Conservation (phyloP, 2,888 invertebrate species). For the Hydropsyche betteni region DNA sequence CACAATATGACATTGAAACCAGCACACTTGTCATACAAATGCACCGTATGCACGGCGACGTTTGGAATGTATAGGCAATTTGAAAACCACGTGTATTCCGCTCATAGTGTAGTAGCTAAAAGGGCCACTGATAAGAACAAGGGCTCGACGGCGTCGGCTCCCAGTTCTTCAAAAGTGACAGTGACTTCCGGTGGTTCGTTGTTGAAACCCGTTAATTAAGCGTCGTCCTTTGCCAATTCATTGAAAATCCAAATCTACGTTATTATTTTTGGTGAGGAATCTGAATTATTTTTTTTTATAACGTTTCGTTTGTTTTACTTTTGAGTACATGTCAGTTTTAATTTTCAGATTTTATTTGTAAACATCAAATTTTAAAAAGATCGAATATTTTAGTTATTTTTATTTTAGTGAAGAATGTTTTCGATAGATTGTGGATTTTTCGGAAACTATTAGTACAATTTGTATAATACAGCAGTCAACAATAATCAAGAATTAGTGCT, state of each 20-base stretch:
- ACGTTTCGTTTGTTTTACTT: neutral
- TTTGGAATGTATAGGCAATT: constrained; percentile 96
- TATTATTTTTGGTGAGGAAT: constrained; percentile 49
- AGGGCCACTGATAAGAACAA: constrained; percentile 84
- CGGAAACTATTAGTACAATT: constrained; percentile 22
- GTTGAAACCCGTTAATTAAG: constrained; percentile 34
- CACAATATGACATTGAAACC: constrained; percentile 92
- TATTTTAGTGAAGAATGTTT: neutral
- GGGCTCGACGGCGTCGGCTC: constrained; percentile 55
- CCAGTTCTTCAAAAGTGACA: constrained; percentile 52
- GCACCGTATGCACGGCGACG: constrained; percentile 93
- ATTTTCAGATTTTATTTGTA: constrained; percentile 12
- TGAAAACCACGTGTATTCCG: constrained; percentile 93
- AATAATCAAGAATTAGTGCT: constrained; percentile 7
- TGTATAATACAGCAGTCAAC: constrained; percentile 23
- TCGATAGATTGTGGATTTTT: constrained; percentile 5
- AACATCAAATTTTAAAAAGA: neutral
- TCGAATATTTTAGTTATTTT: neutral
- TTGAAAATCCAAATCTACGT: constrained; percentile 43
- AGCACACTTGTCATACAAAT: constrained; percentile 93
- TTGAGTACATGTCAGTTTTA: neutral
- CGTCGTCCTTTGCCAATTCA: constrained; percentile 32
- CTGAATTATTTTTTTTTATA: constrained; percentile 46
- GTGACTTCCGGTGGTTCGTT: constrained; percentile 31
- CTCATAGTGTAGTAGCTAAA: constrained; percentile 90